Base-by-base conservation (phyloP, 1,140 invertebrate species). In the Procambarus virginalis region DNA sequence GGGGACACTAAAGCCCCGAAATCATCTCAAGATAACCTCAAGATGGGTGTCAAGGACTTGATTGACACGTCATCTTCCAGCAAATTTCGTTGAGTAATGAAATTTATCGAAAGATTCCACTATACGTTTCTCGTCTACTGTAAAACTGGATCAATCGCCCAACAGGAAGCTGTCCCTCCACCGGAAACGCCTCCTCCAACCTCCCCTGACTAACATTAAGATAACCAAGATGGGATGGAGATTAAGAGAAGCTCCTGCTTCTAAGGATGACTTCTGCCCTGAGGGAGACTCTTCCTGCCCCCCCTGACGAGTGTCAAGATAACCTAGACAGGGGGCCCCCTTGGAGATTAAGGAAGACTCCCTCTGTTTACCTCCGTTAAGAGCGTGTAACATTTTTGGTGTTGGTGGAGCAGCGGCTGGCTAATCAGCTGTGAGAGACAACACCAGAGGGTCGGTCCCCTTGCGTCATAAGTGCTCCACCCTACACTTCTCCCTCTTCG, bases 341-440 rank as follows among this genome's bases (percentile, higher is more conserved):
- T 1, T 49, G 45, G 60, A 70, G 76, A 60, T 48, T 34, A 73
- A 80, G 79, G 73, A 75, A 51, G 45, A 48, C 84, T 76, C 84
- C 84, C 73, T 78, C 73, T 86, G 73, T 85, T 85, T 86, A 77
- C 45, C n/a, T 20, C 84, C 48, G 68, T 77, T 86, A 86, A 86
- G 20, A 78, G 84, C 55, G 5, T 55, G 73, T 22, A 84, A 9
- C n/a, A 64, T 86, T 86, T 86, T 77, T 86, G 75, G 51, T 86
- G 84, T 86, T 78, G 84, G 22, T 34, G n/a, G 20, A 78, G 84
- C 73, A 49, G 84, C 46, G 83, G 49, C 22, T 4, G 22, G 78
- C 51, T 86, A 86, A 86, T 86, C 84, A 86, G 84, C 84, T 78
- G 75, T 86, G 84, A 86, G 51, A 86, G 84, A 49, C 84, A 86